Evolutionary conservation across 2,797 vertebrate species (phyloP).

Genomic region (Labeo calbasu): DNA sequence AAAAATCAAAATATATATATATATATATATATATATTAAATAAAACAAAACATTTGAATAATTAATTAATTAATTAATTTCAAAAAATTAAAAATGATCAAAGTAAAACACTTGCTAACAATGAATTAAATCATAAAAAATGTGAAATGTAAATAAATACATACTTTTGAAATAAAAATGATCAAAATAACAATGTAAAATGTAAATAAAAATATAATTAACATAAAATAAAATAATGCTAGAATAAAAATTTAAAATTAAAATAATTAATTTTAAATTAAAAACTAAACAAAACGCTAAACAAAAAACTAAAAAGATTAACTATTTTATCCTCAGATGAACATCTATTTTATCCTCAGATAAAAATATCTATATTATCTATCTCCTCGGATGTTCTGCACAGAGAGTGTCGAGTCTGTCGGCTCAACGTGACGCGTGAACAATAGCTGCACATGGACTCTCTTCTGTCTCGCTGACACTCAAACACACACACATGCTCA

Average conservation of each 20-base stretch:
- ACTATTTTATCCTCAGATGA: too few species aligned
- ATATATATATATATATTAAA: too few species aligned
- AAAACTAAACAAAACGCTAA: background rate
- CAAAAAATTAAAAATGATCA: background rate
- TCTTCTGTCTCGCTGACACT: background rate
- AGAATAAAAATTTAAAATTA: too few species aligned
- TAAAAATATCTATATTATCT: too few species aligned
- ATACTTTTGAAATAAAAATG: background rate
- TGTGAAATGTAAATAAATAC: background rate
- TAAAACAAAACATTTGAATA: background rate
- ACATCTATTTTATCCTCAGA: too few species aligned
- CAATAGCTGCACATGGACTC: constrained; percentile 37
- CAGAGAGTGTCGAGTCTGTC: background rate
- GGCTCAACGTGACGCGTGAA: background rate
- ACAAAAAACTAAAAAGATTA: too few species aligned
- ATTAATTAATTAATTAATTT: background rate
- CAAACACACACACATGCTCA: background rate
- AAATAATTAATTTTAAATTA: too few species aligned
- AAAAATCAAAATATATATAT: too few species aligned
- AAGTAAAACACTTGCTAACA: background rate
- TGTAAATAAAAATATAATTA: background rate
- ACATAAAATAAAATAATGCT: background rate
- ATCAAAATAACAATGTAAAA: background rate
- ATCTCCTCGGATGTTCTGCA: background rate
- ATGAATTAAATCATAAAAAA: background rate